These are phyloP conservation scores for Margarornis squamiger DNA, from an alignment of 2,797 vertebrate genomes.

Conservation along the genomic window DNA sequence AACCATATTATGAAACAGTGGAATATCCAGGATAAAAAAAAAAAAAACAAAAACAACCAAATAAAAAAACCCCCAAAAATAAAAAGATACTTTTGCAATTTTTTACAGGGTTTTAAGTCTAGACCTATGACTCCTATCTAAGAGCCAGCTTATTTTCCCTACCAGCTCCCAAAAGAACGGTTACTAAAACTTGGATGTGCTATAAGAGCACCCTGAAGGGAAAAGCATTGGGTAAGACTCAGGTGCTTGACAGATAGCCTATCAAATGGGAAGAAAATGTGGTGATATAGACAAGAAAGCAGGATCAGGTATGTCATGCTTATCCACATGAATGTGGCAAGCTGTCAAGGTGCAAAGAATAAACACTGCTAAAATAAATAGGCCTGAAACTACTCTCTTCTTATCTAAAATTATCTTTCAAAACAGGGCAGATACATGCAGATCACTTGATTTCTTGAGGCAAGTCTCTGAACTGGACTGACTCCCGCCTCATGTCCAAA, in stretches of 20 bases:
- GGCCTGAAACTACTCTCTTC: background rate
- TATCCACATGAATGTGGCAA: background rate
- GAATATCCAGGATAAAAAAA: background rate
- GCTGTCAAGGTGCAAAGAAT: background rate
- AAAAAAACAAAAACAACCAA: background rate
- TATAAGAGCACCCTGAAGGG: background rate
- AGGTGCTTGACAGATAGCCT: background rate
- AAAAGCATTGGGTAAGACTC: background rate
- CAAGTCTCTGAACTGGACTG: background rate
- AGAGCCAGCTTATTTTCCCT: background rate
- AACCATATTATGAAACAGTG: background rate
- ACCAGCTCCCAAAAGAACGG: background rate
- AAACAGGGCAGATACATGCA: background rate
- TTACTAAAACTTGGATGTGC: background rate
- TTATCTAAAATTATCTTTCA: background rate
- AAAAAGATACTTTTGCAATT: background rate
- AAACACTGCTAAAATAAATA: background rate
- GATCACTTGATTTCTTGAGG: background rate
- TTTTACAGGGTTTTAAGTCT: background rate
- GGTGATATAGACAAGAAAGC: background rate
- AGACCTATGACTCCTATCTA: background rate
- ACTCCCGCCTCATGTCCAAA: background rate
- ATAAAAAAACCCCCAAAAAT: no score
- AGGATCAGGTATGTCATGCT: background rate
- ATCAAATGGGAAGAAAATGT: background rate